Evolutionary conservation across 2,113 vertebrate genomes (phyloP).

Genomic region (human): GRCh38 chr15:64996001-64996500

Average conservation of each 20-base stretch:
- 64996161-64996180: not conserved
- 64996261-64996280: not conserved
- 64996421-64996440: not conserved
- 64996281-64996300: not conserved
- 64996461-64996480: not conserved
- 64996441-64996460: not conserved
- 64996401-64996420: not conserved
- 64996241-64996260: not conserved
- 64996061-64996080: not conserved
- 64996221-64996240: not conserved
- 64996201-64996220: not conserved
- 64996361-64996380: not conserved
- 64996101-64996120: not conserved
- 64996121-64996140: not conserved
- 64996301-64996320: not conserved
- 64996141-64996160: constrained; percentile 21
- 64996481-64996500: not conserved
- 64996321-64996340: not conserved
- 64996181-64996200: constrained; percentile 4
- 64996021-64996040: not conserved
- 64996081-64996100: not conserved
- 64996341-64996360: not conserved
- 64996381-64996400: not conserved
- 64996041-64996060: not conserved
- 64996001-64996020: not conserved